Conservation (phyloP, 2,888 invertebrate genomes). For the Rhagonycha fulva region DNA sequence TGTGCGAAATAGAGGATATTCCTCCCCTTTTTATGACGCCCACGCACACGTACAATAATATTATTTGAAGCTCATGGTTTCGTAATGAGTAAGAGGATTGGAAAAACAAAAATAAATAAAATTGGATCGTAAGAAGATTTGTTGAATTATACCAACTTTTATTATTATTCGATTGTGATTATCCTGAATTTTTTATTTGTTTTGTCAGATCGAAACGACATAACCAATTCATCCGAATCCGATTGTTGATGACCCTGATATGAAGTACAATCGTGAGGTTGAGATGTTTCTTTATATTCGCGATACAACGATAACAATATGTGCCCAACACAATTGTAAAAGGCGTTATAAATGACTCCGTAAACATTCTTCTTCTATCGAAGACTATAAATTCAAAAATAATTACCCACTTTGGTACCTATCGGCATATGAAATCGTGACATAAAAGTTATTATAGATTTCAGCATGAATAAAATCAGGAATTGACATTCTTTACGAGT, state of each 20-base stretch:
- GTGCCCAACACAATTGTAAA: constrained; percentile 14
- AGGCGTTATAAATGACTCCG: constrained; percentile 22
- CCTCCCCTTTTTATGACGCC: not conserved
- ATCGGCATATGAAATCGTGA: constrained; percentile 16
- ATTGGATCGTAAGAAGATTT: not conserved
- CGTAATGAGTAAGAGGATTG: not conserved
- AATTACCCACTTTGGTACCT: constrained; percentile 12
- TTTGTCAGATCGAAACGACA: not conserved
- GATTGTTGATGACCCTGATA: not conserved
- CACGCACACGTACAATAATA: not conserved
- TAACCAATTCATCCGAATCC: not conserved
- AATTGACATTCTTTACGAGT: not conserved
- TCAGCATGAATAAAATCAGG: not conserved
- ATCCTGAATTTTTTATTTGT: not conserved
- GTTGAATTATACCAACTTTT: not conserved
- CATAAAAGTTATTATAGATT: constrained; percentile 2
- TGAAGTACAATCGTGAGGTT: constrained; percentile 5
- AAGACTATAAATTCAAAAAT: constrained; percentile 18
- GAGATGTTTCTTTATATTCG: constrained; percentile 14
- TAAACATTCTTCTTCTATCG: constrained; percentile 17
- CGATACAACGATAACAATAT: constrained; percentile 17
- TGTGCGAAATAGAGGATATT: not conserved
- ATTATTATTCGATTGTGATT: not conserved
- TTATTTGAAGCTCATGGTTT: not conserved
- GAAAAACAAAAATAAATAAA: not conserved